Base-by-base conservation (phyloP, 2,888 invertebrate genomes). In the Margaritifera margaritifera region DNA sequence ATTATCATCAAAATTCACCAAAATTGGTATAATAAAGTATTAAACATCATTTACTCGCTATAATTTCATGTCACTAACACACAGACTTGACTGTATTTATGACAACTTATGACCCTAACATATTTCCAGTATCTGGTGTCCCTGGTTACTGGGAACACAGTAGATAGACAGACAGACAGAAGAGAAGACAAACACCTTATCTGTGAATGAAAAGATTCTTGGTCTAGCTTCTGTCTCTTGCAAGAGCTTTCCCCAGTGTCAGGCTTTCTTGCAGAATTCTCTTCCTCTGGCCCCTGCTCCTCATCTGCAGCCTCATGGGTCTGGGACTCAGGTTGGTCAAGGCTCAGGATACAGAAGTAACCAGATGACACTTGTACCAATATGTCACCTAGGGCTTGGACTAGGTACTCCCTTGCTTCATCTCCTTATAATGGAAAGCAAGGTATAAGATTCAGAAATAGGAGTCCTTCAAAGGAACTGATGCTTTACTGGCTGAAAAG, bases 131-230 rank as follows among this genome's bases (percentile, higher is more conserved):
- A 42, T 42, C 42, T 42, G 3, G 42, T 42, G 15, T 42, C 42
- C 15, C 11, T 15, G 42, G 42, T 42, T 42, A 42, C 11, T 42
- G 42, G 15, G 15, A 0, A 31, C 2, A 31, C 53, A 51, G 51
- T 4, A 25, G 25, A 53, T 50, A 61, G 20, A 20, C 18, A n/a
- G n/a, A 6, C 18, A 19, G 20, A 20, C 18, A 56, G 4, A 51
- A 31, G 4, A 53, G 22, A 18, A 63, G 56, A 22, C 15, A 55
- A 15, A 59, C 71, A 86, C 85, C 83, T 80, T 62, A 86, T 77
- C 27, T 77, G 74, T 53, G 80, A 78, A 73, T 87, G 86, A 68
- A 86, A 87, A 53, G 80, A 65, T 63, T 86, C 84, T 66, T 85
- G 83, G 72, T 84, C 84, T 50, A 84, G 67, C 61, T 80, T 79